These are phyloP conservation scores for Centropus bengalensis DNA, from an alignment of 2,113 vertebrate genomes.

Conservation along the genomic window DNA sequence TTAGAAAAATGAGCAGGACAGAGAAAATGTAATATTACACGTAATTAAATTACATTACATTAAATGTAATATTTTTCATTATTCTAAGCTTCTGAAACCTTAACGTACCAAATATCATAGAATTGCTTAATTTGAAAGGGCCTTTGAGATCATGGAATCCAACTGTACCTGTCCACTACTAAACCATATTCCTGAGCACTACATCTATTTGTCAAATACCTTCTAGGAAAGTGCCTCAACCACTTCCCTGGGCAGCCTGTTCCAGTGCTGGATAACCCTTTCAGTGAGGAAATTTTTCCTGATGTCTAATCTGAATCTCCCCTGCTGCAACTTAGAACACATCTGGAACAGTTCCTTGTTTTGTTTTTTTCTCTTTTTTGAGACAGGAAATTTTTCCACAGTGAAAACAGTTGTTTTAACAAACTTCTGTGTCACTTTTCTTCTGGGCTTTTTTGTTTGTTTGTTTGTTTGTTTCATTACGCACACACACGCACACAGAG, in stretches of 20 bases:
- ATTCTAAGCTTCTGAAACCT: not conserved
- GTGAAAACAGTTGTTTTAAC: not conserved
- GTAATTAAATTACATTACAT: too few relatives aligned
- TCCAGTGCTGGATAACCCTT: too few relatives aligned
- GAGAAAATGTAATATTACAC: not conserved
- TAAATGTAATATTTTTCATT: not conserved
- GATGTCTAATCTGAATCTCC: too few relatives aligned
- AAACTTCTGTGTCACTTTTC: not conserved
- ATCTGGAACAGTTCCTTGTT: not conserved
- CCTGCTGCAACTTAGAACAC: not conserved
- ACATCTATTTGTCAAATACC: too few relatives aligned
- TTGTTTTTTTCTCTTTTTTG: not conserved
- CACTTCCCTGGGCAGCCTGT: too few relatives aligned
- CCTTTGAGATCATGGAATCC: too few relatives aligned
- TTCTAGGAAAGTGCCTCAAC: too few relatives aligned
- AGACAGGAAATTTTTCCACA: not conserved
- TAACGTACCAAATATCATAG: not conserved
- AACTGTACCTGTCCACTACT: too few relatives aligned
- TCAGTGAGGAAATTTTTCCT: too few relatives aligned
- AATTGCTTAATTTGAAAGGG: not conserved
- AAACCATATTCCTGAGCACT: too few relatives aligned
- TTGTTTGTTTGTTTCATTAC: not conserved
- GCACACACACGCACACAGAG: too few relatives aligned
- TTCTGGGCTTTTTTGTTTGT: not conserved
- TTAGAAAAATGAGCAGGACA: not conserved